Conservation (phyloP, 1,140 invertebrate species). For the Tenebrio molitor region DNA sequence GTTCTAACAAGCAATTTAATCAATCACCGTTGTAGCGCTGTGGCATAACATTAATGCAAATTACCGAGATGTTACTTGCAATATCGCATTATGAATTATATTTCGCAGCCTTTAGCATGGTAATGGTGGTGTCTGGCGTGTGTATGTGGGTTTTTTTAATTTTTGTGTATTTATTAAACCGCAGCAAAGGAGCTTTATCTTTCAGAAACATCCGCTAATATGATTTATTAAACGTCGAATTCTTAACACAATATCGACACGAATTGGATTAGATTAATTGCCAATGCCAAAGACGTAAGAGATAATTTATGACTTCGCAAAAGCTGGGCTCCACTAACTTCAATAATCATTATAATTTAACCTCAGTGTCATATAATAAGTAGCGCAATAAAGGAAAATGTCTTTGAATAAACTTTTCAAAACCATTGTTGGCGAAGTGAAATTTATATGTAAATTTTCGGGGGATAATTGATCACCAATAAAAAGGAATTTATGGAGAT, state of each 20-base stretch:
- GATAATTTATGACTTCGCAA: conserved; percentile 37
- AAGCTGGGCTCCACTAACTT: conserved; percentile 22
- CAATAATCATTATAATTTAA: conserved; percentile 40
- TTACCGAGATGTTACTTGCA: background rate
- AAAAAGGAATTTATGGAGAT: conserved; percentile 51
- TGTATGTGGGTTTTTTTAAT: too few species aligned
- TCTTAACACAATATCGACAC: conserved; percentile 40
- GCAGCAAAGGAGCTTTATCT: conserved; percentile 25
- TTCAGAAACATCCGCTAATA: conserved; percentile 31
- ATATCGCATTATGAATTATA: background rate
- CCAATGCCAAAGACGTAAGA: conserved; percentile 25
- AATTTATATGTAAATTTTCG: conserved; percentile 49
- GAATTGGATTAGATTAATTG: conserved; percentile 40
- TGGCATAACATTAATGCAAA: background rate
- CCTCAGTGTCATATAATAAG: conserved; percentile 23
- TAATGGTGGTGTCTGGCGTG: background rate
- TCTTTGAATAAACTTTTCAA: conserved; percentile 37
- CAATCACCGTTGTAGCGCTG: too few species aligned
- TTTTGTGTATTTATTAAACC: conserved; percentile 22
- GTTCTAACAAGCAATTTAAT: too few species aligned
- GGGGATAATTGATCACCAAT: conserved; percentile 50
- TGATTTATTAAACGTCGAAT: conserved; percentile 38
- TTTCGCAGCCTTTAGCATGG: background rate
- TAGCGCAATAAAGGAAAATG: conserved; percentile 33
- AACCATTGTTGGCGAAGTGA: conserved; percentile 34